A percentile compares a stretch with the other conserved stretches of the same genome.
These are phyloP conservation scores for Proterorhinus semilunaris DNA, from an alignment of 2,113 vertebrate genomes.

Conservation along the genomic window DNA sequence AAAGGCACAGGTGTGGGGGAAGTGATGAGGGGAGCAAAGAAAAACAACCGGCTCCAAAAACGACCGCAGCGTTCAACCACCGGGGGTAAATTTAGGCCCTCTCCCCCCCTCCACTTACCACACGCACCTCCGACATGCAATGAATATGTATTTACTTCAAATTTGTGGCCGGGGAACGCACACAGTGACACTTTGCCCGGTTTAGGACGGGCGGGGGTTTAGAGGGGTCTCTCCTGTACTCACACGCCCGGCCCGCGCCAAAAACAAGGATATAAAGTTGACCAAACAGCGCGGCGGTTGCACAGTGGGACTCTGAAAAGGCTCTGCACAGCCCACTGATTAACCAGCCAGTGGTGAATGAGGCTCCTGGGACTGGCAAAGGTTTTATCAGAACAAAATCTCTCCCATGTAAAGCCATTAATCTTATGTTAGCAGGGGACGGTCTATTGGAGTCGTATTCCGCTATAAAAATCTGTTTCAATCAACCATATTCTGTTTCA, in stretches of 20 bases:
- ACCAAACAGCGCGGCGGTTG: conserved; percentile 66
- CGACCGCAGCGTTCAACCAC: conserved; percentile 57
- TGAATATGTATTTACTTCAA: conserved; percentile 42
- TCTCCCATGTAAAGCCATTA: too few species aligned
- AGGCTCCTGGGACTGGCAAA: conserved; percentile 26
- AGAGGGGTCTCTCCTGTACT: conserved; percentile 33
- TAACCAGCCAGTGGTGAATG: conserved; percentile 43
- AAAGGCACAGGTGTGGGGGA: conserved; percentile 49
- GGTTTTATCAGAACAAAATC: background rate
- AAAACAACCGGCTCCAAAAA: conserved; percentile 68
- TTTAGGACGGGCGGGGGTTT: conserved; percentile 9
- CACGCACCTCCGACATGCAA: conserved; percentile 32
- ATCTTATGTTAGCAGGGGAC: too few species aligned
- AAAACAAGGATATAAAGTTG: conserved; percentile 70
- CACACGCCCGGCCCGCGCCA: conserved; percentile 50
- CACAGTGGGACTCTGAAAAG: conserved; percentile 47
- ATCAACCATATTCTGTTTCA: too few species aligned
- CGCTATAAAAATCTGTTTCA: too few species aligned
- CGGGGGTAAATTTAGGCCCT: conserved; percentile 66
- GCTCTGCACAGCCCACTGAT: conserved; percentile 52
- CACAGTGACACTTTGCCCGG: conserved; percentile 12
- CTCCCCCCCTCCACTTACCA: conserved; percentile 47
- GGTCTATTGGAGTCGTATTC: too few species aligned
- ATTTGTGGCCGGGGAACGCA: conserved; percentile 14
- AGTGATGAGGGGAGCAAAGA: conserved; percentile 49